Evolutionary conservation across 2,797 vertebrate genomes (phyloP), one percentile per base, ranked within the genome.

Genomic region (Rousettus madagascariensis): DNA sequence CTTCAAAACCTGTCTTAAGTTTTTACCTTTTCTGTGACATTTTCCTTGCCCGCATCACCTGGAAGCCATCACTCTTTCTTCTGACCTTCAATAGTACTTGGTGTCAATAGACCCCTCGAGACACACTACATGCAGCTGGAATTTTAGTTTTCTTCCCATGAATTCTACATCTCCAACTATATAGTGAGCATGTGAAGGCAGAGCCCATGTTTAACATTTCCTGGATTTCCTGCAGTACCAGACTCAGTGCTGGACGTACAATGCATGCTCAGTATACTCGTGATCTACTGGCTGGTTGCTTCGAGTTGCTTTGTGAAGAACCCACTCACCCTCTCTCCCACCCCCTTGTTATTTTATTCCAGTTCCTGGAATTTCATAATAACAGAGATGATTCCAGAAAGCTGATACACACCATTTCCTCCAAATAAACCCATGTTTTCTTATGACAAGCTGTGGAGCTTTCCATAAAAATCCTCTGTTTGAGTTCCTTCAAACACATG

Each of bases 331-430:
- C 79, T 78, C 30, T 88, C 61, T 85, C 85, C 80, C 41, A 66
- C 36, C 51, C 43, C 22, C 57, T 88, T 92, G 95, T 87, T 91
- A 79, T 96, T 97, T 94, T 86, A 94, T 95, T 96, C 83, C 75
- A 96, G 91, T 97, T 96, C 86, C 83, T 95, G 93, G 96, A 97
- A 97, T 96, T 97, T 96, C 92, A 94, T 95, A 96, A 96, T 92
- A 91, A 95, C 94, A 96, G 96, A 96, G 95, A 95, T 95, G 92
- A 53, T 94, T 96, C 95, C 92, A 95, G 96, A 97, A 97, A 96
- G 78, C 91, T 77, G 91, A 96, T 92, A 96, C 74, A 89, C 91
- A 49, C 95, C 93, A 86, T 96, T 97, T 97, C 89, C 94, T 94
- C 86, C 93, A 96, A 94, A 95, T 83, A 96, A 96, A 94, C 69